Evolutionary conservation across 1,140 invertebrate genomes (phyloP).

Genomic region (Dinothrombium tinctorium): DNA sequence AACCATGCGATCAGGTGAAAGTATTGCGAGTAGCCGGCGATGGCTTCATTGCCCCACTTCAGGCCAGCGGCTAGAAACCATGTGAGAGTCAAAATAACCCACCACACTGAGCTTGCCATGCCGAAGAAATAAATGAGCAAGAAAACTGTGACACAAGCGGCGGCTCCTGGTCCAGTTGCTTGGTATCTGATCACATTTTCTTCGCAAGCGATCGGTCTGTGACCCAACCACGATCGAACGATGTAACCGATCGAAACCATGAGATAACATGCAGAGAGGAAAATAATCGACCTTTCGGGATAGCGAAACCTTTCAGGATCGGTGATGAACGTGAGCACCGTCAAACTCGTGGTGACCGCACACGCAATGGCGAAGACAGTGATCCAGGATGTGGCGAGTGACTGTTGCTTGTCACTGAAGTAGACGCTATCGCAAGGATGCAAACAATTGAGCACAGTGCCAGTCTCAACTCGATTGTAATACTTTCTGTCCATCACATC

Average conservation of each 20-base stretch:
- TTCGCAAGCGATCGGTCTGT: conserved; percentile 71
- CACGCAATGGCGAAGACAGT: conserved; percentile 28
- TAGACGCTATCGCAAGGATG: conserved; percentile 69
- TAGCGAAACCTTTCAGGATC: conserved; percentile 55
- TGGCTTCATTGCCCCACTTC: conserved; percentile 88
- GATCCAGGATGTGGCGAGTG: conserved; percentile 51
- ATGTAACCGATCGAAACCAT: conserved; percentile 81
- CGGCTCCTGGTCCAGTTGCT: conserved; percentile 31
- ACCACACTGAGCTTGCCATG: conserved; percentile 78
- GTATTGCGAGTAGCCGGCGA: conserved; percentile 75
- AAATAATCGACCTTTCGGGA: conserved; percentile 82
- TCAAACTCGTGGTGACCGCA: conserved; percentile 27
- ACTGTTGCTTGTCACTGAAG: conserved; percentile 44
- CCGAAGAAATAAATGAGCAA: conserved; percentile 76
- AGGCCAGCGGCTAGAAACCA: conserved; percentile 82
- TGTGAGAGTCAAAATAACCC: conserved; percentile 81
- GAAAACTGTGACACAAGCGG: conserved; percentile 58
- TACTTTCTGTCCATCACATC: conserved; percentile 29
- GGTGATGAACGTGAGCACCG: conserved; percentile 56
- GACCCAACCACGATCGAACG: conserved; percentile 52
- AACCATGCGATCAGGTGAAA: conserved; percentile 79
- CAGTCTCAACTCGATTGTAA: conserved; percentile 35
- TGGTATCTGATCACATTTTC: conserved; percentile 25
- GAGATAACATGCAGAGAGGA: conserved; percentile 80
- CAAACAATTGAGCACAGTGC: conserved; percentile 53